These are phyloP conservation scores for Syritta pipiens DNA, from an alignment of 2,888 invertebrate genomes.

Conservation along the genomic window DNA sequence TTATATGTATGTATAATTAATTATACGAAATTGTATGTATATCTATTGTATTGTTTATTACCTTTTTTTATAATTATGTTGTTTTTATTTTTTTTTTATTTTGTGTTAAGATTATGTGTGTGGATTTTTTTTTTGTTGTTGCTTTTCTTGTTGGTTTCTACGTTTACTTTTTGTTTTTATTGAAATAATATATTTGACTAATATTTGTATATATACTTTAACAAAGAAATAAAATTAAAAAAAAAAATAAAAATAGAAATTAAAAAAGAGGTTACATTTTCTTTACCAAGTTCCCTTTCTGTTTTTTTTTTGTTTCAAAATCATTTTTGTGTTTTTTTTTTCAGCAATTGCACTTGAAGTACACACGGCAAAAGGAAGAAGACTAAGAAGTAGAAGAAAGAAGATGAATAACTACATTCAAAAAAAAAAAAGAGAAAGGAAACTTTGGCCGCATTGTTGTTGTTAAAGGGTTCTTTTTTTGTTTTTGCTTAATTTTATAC, in stretches of 20 bases:
- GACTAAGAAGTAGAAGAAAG: neutral
- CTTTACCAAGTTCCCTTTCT: conserved; percentile 51
- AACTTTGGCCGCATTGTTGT: conserved; percentile 50
- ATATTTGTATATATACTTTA: conserved; percentile 58
- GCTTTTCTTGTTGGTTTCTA: conserved; percentile 35
- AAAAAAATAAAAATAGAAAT: conserved; percentile 12
- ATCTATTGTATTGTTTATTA: conserved; percentile 47
- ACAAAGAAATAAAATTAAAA: conserved; percentile 40
- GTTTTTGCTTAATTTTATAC: conserved; percentile 58
- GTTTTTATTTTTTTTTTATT: conserved; percentile 19
- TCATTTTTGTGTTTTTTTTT: conserved; percentile 13
- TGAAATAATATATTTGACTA: conserved; percentile 65
- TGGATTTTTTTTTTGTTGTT: conserved; percentile 59
- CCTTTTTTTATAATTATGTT: conserved; percentile 20
- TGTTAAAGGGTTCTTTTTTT: conserved; percentile 34
- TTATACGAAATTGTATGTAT: conserved; percentile 61
- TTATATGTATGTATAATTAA: conserved; percentile 67
- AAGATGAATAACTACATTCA: too few relatives aligned
- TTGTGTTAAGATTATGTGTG: conserved; percentile 62
- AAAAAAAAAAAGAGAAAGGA: conserved; percentile 18
- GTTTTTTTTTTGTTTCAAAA: conserved; percentile 10
- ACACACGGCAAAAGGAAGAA: conserved; percentile 46
- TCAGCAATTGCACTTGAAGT: conserved; percentile 39
- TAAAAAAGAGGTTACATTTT: too few relatives aligned
- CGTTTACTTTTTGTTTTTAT: conserved; percentile 23